Base-by-base conservation (phyloP, 2,888 invertebrate species). In the Epinotia ramella region DNA sequence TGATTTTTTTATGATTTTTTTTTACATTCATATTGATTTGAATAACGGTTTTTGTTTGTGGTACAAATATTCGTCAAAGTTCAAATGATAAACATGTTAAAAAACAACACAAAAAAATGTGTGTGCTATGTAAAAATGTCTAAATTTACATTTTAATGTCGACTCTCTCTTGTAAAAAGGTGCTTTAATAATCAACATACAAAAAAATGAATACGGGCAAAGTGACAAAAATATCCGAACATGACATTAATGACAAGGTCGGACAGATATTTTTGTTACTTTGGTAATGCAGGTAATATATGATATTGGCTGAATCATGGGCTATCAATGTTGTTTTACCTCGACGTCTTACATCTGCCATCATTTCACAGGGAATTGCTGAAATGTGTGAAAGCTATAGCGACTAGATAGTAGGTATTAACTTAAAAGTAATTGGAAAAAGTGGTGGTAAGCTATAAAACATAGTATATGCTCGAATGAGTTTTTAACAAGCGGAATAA, bases 401-500 rank as follows among this genome's bases (percentile, higher is more conserved):
- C n/a, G n/a, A n/a, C n/a, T n/a, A n/a, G n/a, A n/a, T n/a, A n/a
- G n/a, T n/a, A n/a, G n/a, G n/a, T n/a, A 13, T 62, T 33, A 33
- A 59, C 57, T 59, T 24, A 24, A 59, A 62, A 53, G 33, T 62
- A 62, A 62, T 62, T 62, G 62, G 16, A n/a, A 24, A 60, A 16
- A 62, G 33, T 60, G 16, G 13, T 20, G 73, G 73, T 67, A 73
- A 73, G n/a, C 53, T n/a, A 49, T 59, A 57, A 20, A 65, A 44
- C 49, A 62, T 67, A 33, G 56, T 46, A 18, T 18, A 46, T 56
- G 44, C 73, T 49, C 59, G 16, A 60, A 73, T 65, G 60, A 57
- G 28, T 62, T 62, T 75, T 71, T 68, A 76, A 73, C 46, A 67
- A 66, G 71, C 67, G 79, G 63, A 73, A 63, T 81, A 82, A 84